These are phyloP conservation scores for Poeciliopsis infans DNA, from an alignment of 2,797 vertebrate genomes.

Conservation along the genomic window DNA sequence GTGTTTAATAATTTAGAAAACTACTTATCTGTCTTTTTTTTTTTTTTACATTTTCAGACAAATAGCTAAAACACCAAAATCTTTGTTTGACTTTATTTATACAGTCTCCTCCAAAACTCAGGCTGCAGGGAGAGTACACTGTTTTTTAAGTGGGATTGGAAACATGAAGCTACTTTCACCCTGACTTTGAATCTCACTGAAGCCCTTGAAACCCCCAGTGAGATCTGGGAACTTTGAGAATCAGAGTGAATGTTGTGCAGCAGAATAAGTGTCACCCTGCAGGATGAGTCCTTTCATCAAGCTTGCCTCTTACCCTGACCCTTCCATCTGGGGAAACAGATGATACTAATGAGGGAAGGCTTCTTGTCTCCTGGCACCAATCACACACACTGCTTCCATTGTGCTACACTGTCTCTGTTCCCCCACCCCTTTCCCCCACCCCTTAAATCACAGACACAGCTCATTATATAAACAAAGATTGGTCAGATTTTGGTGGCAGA, in stretches of 20 bases:
- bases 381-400: conserved; percentile 77
- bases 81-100: conserved; percentile 51
- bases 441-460: conserved; percentile 55
- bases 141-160: conserved; percentile 31
- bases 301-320: conserved; percentile 74
- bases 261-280: conserved; percentile 71
- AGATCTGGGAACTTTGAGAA: conserved; percentile 61
- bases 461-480: conserved; percentile 51
- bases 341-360: conserved; percentile 83
- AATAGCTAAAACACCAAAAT: conserved; percentile 38
- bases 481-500: background rate
- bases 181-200: conserved; percentile 60
- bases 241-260: conserved; percentile 42
- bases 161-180: conserved; percentile 51
- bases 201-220: conserved; percentile 71
- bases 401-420: conserved; percentile 71
- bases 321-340: conserved; percentile 83
- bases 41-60: conserved; percentile 23
- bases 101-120: conserved; percentile 39
- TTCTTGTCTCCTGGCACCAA: conserved; percentile 72
- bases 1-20: conserved; percentile 37
- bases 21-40: background rate
- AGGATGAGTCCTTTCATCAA: conserved; percentile 77
- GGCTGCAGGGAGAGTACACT: conserved; percentile 49
- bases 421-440: conserved; percentile 25